Conservation (phyloP, 2,113 vertebrate genomes). For the Syngnathus typhle region DNA sequence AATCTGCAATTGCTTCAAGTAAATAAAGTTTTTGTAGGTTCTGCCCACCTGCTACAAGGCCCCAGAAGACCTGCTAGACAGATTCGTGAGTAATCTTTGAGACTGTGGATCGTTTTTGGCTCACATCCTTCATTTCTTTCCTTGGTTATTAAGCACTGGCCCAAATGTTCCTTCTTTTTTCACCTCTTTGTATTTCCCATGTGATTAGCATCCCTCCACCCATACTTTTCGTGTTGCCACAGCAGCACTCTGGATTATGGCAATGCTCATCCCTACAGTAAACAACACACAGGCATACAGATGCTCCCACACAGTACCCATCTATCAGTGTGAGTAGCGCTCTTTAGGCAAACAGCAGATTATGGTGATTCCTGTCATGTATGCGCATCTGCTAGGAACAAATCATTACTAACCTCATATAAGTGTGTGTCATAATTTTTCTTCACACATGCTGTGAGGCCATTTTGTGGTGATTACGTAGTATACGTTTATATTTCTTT, state of each 20-base stretch:
- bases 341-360: constrained; percentile 44
- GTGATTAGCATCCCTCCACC: constrained; percentile 37
- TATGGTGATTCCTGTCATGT: constrained; percentile 24
- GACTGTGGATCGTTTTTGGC: constrained; percentile 18
- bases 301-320: constrained; percentile 46
- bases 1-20: neutral
- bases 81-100: constrained; percentile 14
- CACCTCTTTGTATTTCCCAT: constrained; percentile 36
- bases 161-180: constrained; percentile 22
- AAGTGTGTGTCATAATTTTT: constrained; percentile 3
- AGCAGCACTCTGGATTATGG: constrained; percentile 52
- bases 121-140: constrained; percentile 21
- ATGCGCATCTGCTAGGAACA: constrained; percentile 6
- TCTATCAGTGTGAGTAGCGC: constrained; percentile 42
- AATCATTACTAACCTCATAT: constrained; percentile 14
- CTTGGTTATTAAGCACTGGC: constrained; percentile 5
- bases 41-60: neutral
- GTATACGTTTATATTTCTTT: neutral
- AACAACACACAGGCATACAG: constrained; percentile 45
- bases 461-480: neutral
- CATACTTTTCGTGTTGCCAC: constrained; percentile 44
- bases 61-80: neutral
- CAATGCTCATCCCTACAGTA: constrained; percentile 49
- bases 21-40: neutral
- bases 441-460: neutral